Conservation (phyloP, 2,113 vertebrate species). For the Lathamus discolor region DNA sequence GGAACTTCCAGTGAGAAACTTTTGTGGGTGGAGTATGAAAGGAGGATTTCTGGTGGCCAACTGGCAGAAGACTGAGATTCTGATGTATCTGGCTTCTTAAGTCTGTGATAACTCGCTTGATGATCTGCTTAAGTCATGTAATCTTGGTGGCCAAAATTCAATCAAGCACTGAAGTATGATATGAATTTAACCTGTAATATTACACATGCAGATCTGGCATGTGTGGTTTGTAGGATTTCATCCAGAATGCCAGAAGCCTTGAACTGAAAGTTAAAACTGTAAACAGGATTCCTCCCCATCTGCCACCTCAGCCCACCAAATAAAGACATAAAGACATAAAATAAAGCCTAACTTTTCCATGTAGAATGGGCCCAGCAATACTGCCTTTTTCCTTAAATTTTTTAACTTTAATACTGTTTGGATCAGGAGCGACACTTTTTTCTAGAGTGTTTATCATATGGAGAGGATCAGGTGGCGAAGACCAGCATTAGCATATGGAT, state of each 20-base stretch:
- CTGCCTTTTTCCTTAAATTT: background rate
- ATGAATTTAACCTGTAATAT: background rate
- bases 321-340: background rate
- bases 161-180: background rate
- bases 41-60: background rate
- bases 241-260: background rate
- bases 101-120: background rate
- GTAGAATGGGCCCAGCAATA: background rate
- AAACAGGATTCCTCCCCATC: fast-evolving
- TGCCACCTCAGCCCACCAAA: background rate
- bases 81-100: background rate
- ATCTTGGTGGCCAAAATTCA: background rate
- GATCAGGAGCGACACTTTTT: background rate
- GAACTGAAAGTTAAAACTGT: background rate
- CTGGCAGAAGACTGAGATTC: background rate
- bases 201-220: fast-evolving
- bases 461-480: background rate
- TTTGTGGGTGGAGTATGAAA: background rate
- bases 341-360: background rate
- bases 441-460: background rate
- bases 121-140: background rate
- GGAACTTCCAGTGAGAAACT: background rate
- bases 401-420: background rate
- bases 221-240: background rate
- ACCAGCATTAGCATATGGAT: background rate